phyloP scores from a whole-genome alignment of 2,797 vertebrate genomes.

The Esox lucius region DNA sequence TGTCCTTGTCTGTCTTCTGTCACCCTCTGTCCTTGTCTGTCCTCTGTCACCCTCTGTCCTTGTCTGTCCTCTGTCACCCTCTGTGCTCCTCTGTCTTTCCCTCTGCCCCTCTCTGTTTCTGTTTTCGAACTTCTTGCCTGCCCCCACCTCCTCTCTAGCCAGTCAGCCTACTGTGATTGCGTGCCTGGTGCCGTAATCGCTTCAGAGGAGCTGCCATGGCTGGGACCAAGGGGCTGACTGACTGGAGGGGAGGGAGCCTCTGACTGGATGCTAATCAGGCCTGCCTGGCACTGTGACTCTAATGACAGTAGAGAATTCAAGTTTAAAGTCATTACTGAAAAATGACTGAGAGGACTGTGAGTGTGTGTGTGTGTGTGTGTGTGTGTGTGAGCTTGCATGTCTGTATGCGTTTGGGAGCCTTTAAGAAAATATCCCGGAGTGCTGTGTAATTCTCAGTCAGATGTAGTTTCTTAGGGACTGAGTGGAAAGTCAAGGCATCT shows the following conservation, averaged over 20 bases:
- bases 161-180: slow-evolving; percentile 24
- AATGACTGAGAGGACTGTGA: not conserved
- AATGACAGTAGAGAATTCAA: not conserved
- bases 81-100: no score
- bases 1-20: no score
- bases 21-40: no score
- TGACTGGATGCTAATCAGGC: not conserved
- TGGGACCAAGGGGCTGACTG: not conserved
- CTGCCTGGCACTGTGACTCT: slow-evolving; percentile 7
- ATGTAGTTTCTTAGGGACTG: not conserved
- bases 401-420: not conserved
- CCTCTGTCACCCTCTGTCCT: no score
- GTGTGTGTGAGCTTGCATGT: not conserved
- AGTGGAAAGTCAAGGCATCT: not conserved
- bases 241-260: not conserved
- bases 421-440: not conserved
- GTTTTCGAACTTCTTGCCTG: not conserved
- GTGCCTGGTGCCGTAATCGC: slow-evolving; percentile 20
- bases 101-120: not conserved
- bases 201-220: slow-evolving; percentile 7
- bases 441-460: not conserved
- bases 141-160: not conserved
- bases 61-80: not conserved
- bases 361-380: not conserved
- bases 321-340: not conserved